Percentiles rank a stretch among this genome's conserved stretches.
These are phyloP conservation scores for Polydrusus tereticollis DNA, from an alignment of 2,888 invertebrate species.

Conservation along the genomic window DNA sequence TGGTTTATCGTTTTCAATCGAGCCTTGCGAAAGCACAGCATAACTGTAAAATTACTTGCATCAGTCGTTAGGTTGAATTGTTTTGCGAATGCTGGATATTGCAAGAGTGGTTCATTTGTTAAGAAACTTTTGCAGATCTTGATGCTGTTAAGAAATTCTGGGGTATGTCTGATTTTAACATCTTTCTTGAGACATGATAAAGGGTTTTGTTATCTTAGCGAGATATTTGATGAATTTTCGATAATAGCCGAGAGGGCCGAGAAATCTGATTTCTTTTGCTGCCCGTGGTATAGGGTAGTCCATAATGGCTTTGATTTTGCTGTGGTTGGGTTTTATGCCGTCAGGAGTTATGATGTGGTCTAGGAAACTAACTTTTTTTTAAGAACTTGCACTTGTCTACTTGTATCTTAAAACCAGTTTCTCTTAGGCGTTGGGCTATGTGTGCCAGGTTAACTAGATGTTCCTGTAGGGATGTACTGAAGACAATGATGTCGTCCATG, in stretches of 20 bases:
- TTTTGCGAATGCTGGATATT: too few relatives aligned
- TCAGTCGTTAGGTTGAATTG: too few relatives aligned
- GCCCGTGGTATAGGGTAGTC: constrained; percentile 24
- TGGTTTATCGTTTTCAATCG: constrained; percentile 57
- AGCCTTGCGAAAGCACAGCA: too few relatives aligned
- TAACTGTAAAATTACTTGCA: too few relatives aligned
- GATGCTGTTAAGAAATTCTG: too few relatives aligned
- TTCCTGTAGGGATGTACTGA: constrained; percentile 48
- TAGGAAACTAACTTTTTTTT: constrained; percentile 35
- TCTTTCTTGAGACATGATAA: too few relatives aligned
- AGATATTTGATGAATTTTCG: constrained; percentile 16
- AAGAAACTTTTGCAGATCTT: too few relatives aligned
- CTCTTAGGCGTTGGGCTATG: constrained; percentile 44
- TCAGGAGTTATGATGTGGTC: constrained; percentile 32
- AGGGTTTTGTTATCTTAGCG: constrained; percentile 27
- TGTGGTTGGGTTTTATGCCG: constrained; percentile 30
- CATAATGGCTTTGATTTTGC: constrained; percentile 22
- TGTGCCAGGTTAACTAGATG: constrained; percentile 43
- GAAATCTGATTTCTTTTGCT: constrained; percentile 31
- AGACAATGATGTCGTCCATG: constrained; percentile 52
- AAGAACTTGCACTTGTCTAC: constrained; percentile 49
- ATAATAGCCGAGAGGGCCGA: constrained; percentile 30
- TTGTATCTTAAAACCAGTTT: constrained; percentile 50
- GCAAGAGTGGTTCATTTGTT: too few relatives aligned
- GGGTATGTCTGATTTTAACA: too few relatives aligned